phyloP scores from a whole-genome alignment of 2,113 vertebrate genomes.

The Hippoglossus stenolepis region DNA sequence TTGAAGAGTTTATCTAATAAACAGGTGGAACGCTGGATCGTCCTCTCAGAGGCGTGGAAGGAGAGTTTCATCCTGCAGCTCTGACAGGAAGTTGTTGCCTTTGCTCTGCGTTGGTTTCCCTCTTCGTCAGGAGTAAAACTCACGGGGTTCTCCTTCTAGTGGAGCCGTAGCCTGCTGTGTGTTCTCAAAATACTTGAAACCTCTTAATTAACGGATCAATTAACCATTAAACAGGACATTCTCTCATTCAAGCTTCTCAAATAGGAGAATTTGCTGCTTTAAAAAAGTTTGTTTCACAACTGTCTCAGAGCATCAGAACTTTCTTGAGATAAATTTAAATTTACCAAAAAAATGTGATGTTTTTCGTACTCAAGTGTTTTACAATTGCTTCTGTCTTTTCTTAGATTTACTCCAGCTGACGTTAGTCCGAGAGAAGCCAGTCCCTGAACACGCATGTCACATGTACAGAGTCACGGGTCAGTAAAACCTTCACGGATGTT shows the following conservation, averaged over 20 bases:
- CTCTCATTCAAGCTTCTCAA: neutral
- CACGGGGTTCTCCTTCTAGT: too few relatives aligned
- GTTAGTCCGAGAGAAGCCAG: neutral
- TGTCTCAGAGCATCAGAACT: too few relatives aligned
- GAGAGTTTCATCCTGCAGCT: neutral
- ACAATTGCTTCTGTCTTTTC: too few relatives aligned
- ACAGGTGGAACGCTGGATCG: conserved; percentile 36
- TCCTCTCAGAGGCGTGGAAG: neutral
- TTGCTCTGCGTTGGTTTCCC: neutral
- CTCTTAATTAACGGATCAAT: neutral
- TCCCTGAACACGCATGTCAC: too few relatives aligned
- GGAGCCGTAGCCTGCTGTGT: too few relatives aligned
- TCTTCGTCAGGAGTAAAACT: neutral
- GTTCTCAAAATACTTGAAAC: neutral
- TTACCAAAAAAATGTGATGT: too few relatives aligned
- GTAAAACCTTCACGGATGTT: neutral
- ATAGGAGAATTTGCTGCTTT: neutral
- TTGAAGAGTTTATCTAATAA: conserved; percentile 54
- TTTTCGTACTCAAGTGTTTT: too few relatives aligned
- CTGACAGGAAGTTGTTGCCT: neutral
- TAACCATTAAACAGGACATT: neutral
- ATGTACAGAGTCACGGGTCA: neutral
- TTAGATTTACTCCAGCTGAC: neutral
- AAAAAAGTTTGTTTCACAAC: too few relatives aligned
- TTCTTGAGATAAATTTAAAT: too few relatives aligned